Evolutionary conservation across 2,113 vertebrate genomes (phyloP).

Genomic region (Nematolebias whitei): DNA sequence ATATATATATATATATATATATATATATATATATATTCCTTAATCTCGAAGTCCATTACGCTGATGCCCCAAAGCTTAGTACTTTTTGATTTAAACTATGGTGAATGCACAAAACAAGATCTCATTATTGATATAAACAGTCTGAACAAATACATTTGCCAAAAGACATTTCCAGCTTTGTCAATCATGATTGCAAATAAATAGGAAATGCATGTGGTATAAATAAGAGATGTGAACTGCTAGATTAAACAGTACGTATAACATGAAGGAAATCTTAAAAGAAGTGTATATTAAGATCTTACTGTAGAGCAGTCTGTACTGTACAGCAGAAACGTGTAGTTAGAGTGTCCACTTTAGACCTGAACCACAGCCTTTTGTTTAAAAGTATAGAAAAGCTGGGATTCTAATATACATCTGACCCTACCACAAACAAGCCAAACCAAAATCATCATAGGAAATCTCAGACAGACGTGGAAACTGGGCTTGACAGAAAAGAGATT

Average conservation of each 20-base stretch:
- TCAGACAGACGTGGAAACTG: no score
- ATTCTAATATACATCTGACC: no score
- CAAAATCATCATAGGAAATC: no score
- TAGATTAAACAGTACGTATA: constrained; percentile 2
- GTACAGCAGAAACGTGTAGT: no score
- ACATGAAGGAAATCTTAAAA: constrained; percentile 2
- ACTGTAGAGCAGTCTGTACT: no score
- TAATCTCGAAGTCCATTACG: background rate
- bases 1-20: no score
- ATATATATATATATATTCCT: no score
- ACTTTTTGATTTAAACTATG: background rate
- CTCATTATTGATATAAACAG: background rate
- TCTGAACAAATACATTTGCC: background rate
- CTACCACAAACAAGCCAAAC: no score
- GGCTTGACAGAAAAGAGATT: no score
- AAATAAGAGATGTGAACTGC: background rate
- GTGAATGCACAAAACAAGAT: background rate
- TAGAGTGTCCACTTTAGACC: background rate
- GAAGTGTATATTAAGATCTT: background rate
- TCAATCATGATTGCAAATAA: background rate
- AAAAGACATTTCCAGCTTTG: background rate
- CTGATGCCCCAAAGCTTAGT: background rate
- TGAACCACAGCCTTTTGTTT: constrained; percentile 18
- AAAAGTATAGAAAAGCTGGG: constrained; percentile 2
- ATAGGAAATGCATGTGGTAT: background rate